Evolutionary conservation across 2,888 invertebrate species (phyloP), one percentile per base, ranked within the genome.

Genomic region (Artemia sinica): DNA sequence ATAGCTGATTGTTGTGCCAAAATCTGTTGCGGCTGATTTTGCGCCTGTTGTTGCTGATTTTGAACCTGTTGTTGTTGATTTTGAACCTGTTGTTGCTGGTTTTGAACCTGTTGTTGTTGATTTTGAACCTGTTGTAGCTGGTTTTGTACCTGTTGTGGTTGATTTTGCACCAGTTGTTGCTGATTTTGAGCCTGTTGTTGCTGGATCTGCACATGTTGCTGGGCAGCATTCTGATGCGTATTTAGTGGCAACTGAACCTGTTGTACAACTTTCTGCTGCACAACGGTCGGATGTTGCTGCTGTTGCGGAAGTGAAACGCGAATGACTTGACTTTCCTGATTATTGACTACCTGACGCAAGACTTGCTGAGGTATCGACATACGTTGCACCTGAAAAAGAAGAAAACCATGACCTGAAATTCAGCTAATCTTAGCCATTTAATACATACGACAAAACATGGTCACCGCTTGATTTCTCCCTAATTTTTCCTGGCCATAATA

Each of bases 41-140:
- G 41, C 41, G 41, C 41, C 41, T 41, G 41, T 41, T 41, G 41
- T 41, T 41, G 41, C 41, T 41, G 41, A 41, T 41, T 41, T 41
- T 41, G 41, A 3, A 6, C 41, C 41, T 41, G 65, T 13, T 50
- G 41, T 65, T 69, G 68, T 69, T 73, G 74, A 12, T 73, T 74
- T 65, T 75, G 75, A 50, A 74, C 71, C n/a, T 68, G 41, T 41
- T 41, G 41, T 41, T 41, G 41, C 41, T 41, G 41, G 6, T 41
- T 41, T 41, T 41, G 41, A 3, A 6, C 41, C 41, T 41, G 65
- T 13, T 50, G 41, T 65, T 69, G 68, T 69, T 73, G 74, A 12
- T 73, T 74, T 58, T 75, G 75, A 50, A 74, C 71, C 12, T 68
- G 67, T n/a, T 67, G 81, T 13, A n/a, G 65, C 49, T 68, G 48